phyloP scores from a whole-genome alignment of 2,113 vertebrate species.

The Electrona antarctica region DNA sequence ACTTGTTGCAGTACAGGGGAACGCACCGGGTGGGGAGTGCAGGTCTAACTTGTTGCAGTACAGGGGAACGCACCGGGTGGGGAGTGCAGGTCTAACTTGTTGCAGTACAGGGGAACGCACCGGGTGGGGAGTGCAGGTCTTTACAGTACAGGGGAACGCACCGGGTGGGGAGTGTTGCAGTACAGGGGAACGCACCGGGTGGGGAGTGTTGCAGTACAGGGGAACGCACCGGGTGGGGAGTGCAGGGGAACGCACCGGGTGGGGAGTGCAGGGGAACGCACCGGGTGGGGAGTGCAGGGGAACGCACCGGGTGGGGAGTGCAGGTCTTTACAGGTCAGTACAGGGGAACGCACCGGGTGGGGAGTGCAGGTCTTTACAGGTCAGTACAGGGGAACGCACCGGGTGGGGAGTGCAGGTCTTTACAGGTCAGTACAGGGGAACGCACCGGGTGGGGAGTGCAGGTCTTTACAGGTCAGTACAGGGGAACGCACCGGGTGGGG shows the following conservation, averaged over 20 bases:
- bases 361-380: too few species aligned
- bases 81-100: too few species aligned
- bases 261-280: conserved; percentile 11
- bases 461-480: too few species aligned
- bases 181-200: conserved; percentile 4
- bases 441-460: not conserved
- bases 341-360: conserved; percentile 9
- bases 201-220: conserved; percentile 4
- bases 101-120: conserved; percentile 5
- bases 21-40: not conserved
- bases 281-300: conserved; percentile 12
- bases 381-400: conserved; percentile 7
- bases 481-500: conserved; percentile 6
- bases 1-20: conserved; percentile 12
- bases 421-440: conserved; percentile 20
- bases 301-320: not conserved
- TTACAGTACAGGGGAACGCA: conserved; percentile 10
- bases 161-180: not conserved
- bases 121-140: too few species aligned
- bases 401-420: too few species aligned
- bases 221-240: conserved; percentile 1
- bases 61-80: conserved; percentile 9
- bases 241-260: too few species aligned
- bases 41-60: conserved; percentile 1
- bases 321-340: too few species aligned